Evolutionary conservation across 2,888 invertebrate species (phyloP).

Genomic region (Melipona bicolor): DNA sequence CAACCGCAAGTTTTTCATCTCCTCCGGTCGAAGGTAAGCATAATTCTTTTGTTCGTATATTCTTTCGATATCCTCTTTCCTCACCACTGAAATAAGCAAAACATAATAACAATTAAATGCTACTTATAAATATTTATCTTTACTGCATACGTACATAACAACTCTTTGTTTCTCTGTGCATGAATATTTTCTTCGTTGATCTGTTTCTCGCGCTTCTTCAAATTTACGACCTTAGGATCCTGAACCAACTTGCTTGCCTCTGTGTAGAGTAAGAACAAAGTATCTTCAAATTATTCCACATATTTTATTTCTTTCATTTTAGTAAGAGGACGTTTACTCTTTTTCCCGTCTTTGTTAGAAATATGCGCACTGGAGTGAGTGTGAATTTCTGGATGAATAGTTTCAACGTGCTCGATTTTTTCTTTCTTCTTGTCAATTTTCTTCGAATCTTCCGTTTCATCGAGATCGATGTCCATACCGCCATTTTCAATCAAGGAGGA

Average conservation of each 20-base stretch:
- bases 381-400: slow-evolving; percentile 24
- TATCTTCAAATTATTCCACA: background rate
- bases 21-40: slow-evolving; percentile 62
- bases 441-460: background rate
- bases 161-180: slow-evolving; percentile 4
- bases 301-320: background rate
- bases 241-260: background rate
- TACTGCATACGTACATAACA: slow-evolving; percentile 15
- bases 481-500: background rate
- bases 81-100: slow-evolving; percentile 18
- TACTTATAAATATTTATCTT: background rate
- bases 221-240: background rate
- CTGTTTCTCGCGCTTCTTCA: background rate
- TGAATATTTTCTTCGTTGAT: background rate
- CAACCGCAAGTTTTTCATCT: slow-evolving; percentile 43
- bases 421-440: background rate
- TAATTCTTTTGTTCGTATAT: slow-evolving; percentile 79
- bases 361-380: background rate
- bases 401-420: background rate
- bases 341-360: background rate
- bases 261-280: background rate
- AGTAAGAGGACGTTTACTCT: background rate
- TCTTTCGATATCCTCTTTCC: slow-evolving; percentile 53
- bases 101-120: background rate
- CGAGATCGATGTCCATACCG: background rate